phyloP scores from a whole-genome alignment of 2,888 invertebrate species.

The Cephus spinipes region DNA sequence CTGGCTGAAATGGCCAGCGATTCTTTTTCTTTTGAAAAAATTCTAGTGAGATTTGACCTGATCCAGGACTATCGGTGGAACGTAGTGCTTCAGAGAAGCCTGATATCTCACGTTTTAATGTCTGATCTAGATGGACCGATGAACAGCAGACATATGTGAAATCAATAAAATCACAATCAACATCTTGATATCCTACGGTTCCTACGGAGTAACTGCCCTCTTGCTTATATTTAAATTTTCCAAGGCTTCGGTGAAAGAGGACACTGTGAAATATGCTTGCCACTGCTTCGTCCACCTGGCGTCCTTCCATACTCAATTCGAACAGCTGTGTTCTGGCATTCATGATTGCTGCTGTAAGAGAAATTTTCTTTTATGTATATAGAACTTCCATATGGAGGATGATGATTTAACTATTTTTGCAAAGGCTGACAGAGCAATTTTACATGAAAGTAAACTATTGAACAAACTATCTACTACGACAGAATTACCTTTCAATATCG shows the following conservation, averaged over 20 bases:
- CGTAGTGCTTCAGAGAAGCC: slow-evolving; percentile 83
- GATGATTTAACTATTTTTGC: neutral
- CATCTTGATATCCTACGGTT: slow-evolving; percentile 94
- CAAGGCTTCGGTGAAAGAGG: slow-evolving; percentile 88
- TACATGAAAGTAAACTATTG: neutral
- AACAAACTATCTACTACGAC: too few species aligned
- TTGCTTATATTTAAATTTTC: slow-evolving; percentile 93
- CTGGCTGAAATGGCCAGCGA: slow-evolving; percentile 88
- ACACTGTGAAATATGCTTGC: slow-evolving; percentile 93
- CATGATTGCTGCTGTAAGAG: slow-evolving; percentile 68
- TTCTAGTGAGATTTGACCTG: slow-evolving; percentile 91
- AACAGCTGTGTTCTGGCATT: slow-evolving; percentile 85
- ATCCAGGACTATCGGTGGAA: slow-evolving; percentile 75
- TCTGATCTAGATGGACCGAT: slow-evolving; percentile 80
- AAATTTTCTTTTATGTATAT: slow-evolving; percentile 1
- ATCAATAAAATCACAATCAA: slow-evolving; percentile 98
- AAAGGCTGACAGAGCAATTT: neutral
- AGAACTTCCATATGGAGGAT: neutral
- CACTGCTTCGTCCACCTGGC: slow-evolving; percentile 92
- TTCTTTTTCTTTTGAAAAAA: slow-evolving; percentile 93
- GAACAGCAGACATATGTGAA: slow-evolving; percentile 97
- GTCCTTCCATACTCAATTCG: slow-evolving; percentile 87
- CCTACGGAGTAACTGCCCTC: slow-evolving; percentile 97
- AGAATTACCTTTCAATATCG: neutral
- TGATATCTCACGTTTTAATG: slow-evolving; percentile 80